Conservation (phyloP, 2,797 vertebrate genomes). For the Lophius americanus region DNA sequence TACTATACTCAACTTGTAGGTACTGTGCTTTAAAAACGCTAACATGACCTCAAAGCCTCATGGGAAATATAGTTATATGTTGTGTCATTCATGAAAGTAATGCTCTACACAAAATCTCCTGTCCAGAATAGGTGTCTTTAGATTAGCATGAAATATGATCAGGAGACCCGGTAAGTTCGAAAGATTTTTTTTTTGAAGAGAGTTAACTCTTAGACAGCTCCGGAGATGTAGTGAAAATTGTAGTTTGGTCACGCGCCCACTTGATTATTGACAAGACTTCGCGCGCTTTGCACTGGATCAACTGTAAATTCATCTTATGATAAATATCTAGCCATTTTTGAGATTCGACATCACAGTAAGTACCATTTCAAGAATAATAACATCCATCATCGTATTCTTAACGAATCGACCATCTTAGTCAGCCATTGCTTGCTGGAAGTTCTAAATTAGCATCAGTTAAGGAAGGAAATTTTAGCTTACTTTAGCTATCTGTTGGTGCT, state of each 20-base stretch:
- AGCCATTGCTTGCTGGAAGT: accelerated
- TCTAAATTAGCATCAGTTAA: not conserved
- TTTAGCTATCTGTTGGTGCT: not conserved
- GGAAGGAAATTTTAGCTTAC: not conserved
- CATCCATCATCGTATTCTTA: accelerated
- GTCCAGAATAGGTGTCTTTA: no score
- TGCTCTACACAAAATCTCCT: no score
- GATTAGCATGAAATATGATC: no score
- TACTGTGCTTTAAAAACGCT: no score
- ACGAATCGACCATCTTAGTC: not conserved
- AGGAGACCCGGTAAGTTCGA: no score
- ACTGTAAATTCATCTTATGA: no score
- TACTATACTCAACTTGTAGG: no score
- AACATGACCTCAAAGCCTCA: not conserved
- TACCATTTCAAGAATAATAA: not conserved
- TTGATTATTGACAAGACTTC: not conserved
- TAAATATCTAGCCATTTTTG: not conserved
- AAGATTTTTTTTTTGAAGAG: no score
- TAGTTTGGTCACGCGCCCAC: slow-evolving; percentile 14
- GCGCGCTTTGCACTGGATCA: slow-evolving; percentile 10
- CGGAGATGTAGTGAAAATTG: no score
- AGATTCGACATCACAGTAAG: slow-evolving; percentile 26
- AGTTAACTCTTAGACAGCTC: no score
- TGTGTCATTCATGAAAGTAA: no score
- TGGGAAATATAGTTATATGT: not conserved